Evolutionary conservation across 1,140 invertebrate species (phyloP).

Genomic region (Coptotermes formosanus): DNA sequence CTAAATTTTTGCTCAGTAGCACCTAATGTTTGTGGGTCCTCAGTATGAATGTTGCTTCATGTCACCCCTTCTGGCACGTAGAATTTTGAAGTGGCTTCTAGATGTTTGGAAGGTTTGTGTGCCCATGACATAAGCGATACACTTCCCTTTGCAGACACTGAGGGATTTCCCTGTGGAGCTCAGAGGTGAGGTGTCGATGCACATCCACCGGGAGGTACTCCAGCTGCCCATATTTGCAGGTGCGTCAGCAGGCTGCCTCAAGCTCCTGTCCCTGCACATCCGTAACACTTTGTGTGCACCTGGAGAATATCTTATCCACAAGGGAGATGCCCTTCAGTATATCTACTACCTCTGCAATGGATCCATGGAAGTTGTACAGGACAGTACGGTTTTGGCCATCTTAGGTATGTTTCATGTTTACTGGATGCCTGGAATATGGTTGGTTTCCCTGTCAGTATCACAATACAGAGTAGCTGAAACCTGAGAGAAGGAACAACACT

Average conservation of each 20-base stretch:
- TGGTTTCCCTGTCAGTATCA: too few relatives aligned
- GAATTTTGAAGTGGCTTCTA: too few relatives aligned
- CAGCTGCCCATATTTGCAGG: conserved; percentile 91
- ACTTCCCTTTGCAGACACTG: conserved; percentile 67
- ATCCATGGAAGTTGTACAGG: conserved; percentile 97
- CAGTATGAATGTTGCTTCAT: too few relatives aligned
- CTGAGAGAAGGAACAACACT: too few relatives aligned
- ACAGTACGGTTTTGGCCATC: conserved; percentile 97
- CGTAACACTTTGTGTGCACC: conserved; percentile 92
- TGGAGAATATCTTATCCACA: conserved; percentile 94
- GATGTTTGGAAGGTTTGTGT: too few relatives aligned
- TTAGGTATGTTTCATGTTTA: conserved; percentile 69
- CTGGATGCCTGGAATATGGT: too few relatives aligned
- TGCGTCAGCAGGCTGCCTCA: conserved; percentile 84
- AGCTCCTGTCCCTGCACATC: conserved; percentile 87
- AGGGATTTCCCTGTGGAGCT: conserved; percentile 96
- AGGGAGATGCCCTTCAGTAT: conserved; percentile 93
- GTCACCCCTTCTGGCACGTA: too few relatives aligned
- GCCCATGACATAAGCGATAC: too few relatives aligned
- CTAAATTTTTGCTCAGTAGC: too few relatives aligned
- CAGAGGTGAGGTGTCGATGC: conserved; percentile 91
- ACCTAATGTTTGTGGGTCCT: too few relatives aligned
- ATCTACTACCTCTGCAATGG: conserved; percentile 97
- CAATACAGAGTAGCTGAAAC: too few relatives aligned
- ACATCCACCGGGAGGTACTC: conserved; percentile 91